Conservation (phyloP, 2,888 invertebrate genomes). For the Gastrophysa polygoni region DNA sequence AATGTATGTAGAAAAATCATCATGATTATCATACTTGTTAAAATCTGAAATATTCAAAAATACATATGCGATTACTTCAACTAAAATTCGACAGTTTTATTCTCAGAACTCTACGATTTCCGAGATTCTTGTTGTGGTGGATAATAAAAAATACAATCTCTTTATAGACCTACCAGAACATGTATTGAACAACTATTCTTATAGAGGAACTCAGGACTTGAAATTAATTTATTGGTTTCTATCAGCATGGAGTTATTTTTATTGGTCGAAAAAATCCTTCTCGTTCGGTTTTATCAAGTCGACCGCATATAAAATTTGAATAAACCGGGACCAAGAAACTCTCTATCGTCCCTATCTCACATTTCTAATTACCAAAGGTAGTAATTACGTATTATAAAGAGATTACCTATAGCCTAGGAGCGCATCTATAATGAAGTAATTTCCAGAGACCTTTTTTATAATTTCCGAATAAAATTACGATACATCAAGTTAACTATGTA, state of each 20-base stretch:
- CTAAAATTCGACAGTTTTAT: too few species aligned
- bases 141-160: too few species aligned
- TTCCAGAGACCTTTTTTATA: constrained; percentile 21
- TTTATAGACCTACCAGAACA: too few species aligned
- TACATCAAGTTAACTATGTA: constrained; percentile 24
- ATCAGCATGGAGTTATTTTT: neutral
- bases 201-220: too few species aligned
- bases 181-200: too few species aligned
- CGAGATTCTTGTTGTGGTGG: too few species aligned
- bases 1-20: too few species aligned
- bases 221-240: neutral
- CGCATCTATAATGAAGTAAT: constrained; percentile 32
- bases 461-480: constrained; percentile 27
- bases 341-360: constrained; percentile 11
- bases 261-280: neutral
- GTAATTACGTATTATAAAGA: constrained; percentile 27
- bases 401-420: constrained; percentile 25
- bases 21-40: too few species aligned
- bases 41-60: too few species aligned
- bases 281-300: neutral
- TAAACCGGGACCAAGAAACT: constrained; percentile 13
- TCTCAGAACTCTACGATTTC: too few species aligned
- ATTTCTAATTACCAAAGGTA: constrained; percentile 28
- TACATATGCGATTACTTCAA: too few species aligned
- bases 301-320: constrained; percentile 17